Percentiles rank a stretch among this genome's conserved stretches.
Evolutionary conservation across 2,797 vertebrate species (phyloP).

Genomic region (Mycteria americana): DNA sequence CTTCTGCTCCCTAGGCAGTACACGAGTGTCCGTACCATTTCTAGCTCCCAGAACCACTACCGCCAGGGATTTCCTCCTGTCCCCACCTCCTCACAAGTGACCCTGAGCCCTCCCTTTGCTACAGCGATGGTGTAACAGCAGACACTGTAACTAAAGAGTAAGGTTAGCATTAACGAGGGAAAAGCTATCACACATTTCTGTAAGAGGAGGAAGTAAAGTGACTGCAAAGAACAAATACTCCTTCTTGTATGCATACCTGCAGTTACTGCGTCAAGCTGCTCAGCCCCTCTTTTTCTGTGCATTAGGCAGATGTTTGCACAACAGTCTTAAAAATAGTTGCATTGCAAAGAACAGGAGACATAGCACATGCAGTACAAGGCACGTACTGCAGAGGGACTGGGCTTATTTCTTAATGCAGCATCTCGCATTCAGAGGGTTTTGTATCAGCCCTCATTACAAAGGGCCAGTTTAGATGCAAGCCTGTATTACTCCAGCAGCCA

Average conservation of each 20-base stretch:
- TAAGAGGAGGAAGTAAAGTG: background rate
- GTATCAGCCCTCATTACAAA: background rate
- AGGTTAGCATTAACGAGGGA: background rate
- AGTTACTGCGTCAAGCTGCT: background rate
- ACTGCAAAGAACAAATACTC: background rate
- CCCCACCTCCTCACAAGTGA: background rate
- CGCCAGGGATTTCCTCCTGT: background rate
- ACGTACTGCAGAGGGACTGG: background rate
- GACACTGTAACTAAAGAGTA: background rate
- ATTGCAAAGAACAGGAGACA: background rate
- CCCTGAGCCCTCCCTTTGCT: background rate
- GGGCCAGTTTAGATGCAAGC: background rate
- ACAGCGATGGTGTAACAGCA: fast-evolving
- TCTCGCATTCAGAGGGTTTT: background rate
- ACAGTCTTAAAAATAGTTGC: background rate
- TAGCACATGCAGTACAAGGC: background rate
- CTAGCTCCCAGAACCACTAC: background rate
- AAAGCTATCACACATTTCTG: background rate
- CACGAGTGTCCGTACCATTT: background rate
- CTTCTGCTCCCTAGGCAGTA: background rate
- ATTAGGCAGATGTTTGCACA: background rate
- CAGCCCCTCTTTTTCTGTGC: background rate
- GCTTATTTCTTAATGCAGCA: background rate
- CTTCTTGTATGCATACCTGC: background rate
- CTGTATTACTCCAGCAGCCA: background rate